Evolutionary conservation across 1,140 invertebrate species (phyloP).

Genomic region (Hylaeus anthracinus): DNA sequence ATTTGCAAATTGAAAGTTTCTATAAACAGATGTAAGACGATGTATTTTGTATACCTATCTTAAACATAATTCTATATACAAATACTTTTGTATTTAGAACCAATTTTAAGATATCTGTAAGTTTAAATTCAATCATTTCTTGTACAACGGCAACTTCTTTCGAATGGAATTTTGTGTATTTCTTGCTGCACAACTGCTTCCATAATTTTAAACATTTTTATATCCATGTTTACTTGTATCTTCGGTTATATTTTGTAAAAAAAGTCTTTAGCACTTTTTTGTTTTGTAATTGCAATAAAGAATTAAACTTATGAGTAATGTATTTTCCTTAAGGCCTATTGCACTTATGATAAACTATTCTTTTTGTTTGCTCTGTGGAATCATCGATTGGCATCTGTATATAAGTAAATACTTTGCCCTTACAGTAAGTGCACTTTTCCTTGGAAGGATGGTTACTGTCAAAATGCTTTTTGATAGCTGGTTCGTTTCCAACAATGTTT

Average conservation of each 20-base stretch:
- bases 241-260: not conserved
- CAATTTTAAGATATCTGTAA: slow-evolving; percentile 47
- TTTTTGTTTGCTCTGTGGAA: slow-evolving; percentile 32
- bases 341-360: slow-evolving; percentile 71
- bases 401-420: slow-evolving; percentile 74
- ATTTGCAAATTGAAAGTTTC: not conserved
- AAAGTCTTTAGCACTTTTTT: not conserved
- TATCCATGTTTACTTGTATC: not conserved
- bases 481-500: slow-evolving; percentile 57
- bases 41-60: slow-evolving; percentile 37
- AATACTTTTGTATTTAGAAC: slow-evolving; percentile 59
- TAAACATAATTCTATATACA: slow-evolving; percentile 43
- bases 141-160: slow-evolving; percentile 24
- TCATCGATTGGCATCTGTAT: slow-evolving; percentile 50
- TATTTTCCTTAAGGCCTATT: not conserved
- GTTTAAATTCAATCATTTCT: slow-evolving; percentile 39
- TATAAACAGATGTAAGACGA: slow-evolving; percentile 10
- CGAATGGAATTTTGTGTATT: not conserved
- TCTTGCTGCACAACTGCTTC: not conserved
- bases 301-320: not conserved
- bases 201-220: not conserved
- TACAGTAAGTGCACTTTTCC: slow-evolving; percentile 69
- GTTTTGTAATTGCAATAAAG: not conserved
- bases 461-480: slow-evolving; percentile 73
- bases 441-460: slow-evolving; percentile 66